Evolutionary conservation across 2,888 invertebrate species (phyloP), one percentile per base, ranked within the genome.

Genomic region (Siphlonurus alternatus): DNA sequence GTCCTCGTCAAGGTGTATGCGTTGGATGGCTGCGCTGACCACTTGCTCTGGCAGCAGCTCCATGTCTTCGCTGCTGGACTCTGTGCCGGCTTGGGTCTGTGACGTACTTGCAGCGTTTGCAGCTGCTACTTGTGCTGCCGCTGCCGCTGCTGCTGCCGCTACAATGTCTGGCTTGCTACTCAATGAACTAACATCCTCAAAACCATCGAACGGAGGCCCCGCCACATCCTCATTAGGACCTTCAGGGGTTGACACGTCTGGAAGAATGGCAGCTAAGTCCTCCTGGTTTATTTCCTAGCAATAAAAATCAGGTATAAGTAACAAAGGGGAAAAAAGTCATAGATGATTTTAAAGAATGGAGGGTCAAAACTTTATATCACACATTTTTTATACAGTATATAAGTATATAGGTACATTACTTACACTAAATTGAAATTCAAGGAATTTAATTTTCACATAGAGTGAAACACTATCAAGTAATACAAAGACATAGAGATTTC

Each of bases 251-350:
- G 69, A 70, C 18, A 76, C 75, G 68, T 88, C 87, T 65, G 88
- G 88, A 73, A 89, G 77, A 74, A 89, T 83, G 69, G 87, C 88
- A 68, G 87, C 87, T 70, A 88, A 77, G 76, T 88, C 88, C 73
- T 88, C 88, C 76, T 88, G 87, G 73, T 87, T 84, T 73, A 88
- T 87, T 73, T 87, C 87, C 79, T 85, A 77, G 64, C 19, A 63
- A 59, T 59, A 22, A 25, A 59, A 38, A 53, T 15, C 38, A 25
- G 18, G 18, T 25, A 22, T n/a, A n/a, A n/a, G n/a, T n/a, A n/a
- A n/a, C n/a, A n/a, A n/a, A n/a, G n/a, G n/a, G n/a, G n/a, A n/a
- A n/a, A n/a, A n/a, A n/a, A n/a, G n/a, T 10, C 20, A 20, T 18
- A 19, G 19, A 59, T 18, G 7, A 10, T 19, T n/a, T 10, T 18